Evolutionary conservation across 1,140 invertebrate genomes (phyloP), one percentile per base, ranked within the genome.

Genomic region (Drosophila hydei): DNA sequence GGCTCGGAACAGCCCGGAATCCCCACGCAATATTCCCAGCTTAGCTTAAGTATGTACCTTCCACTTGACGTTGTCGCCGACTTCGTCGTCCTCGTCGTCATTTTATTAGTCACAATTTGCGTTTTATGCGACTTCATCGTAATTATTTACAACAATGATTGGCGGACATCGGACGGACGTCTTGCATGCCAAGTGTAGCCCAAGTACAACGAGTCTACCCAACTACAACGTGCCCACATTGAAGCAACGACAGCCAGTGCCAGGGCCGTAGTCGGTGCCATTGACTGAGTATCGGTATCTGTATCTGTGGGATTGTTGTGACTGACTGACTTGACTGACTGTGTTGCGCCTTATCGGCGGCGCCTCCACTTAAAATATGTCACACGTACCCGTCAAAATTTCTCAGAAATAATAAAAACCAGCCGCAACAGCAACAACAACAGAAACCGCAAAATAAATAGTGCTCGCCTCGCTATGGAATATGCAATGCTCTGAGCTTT

Each of bases 301-400:
- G 52, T 73, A 74, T 78, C 63, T 78, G 42, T 84, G 73, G 77
- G 69, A 67, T 80, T 84, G 68, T 73, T 58, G 55, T 60, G 59
- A 30, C 47, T 74, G 59, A 30, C 33, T 58, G 40, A n/a, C n/a
- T n/a, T 45, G 58, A 54, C 64, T 45, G 12, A 40, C 38, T 42
- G 30, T 33, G 27, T 64, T 45, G 36, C 75, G 79, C 56, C 80
- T 85, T 80, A 85, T 87, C 80, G 74, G 77, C 81, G 81, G 77
- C 81, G 81, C 81, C 80, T 85, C 80, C 81, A 85, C 73, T 18
- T 67, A 72, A 84, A 85, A 80, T 85, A 80, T 85, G 77, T 87
- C 80, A 85, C 81, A 87, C 81, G 80, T 85, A 79, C 62, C 69
- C 80, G 73, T 87, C 80, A 87, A 80, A 77, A 65, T 59, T 85